A percentile compares a stretch with the other conserved stretches of the same genome.
phyloP scores from a whole-genome alignment of 2,797 vertebrate genomes.

The Paratrypauchen microcephalus region DNA sequence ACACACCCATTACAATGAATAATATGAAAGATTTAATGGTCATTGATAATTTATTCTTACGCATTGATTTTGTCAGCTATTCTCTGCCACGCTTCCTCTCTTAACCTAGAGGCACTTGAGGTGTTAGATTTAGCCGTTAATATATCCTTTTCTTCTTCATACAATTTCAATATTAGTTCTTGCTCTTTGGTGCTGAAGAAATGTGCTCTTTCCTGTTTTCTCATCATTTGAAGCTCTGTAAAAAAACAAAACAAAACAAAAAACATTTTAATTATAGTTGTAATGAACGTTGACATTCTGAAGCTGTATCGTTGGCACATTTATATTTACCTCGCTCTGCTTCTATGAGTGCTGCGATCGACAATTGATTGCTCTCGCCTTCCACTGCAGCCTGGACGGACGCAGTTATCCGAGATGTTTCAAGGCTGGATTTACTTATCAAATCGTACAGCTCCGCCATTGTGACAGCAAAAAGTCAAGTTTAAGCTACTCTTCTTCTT shows the following conservation, averaged over 20 bases:
- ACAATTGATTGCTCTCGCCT: slow-evolving; percentile 51
- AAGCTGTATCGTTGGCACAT: background rate
- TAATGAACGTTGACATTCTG: background rate
- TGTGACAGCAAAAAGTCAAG: slow-evolving; percentile 5
- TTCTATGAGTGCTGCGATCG: slow-evolving; percentile 43
- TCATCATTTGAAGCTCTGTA: slow-evolving; percentile 49
- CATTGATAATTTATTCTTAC: slow-evolving; percentile 34
- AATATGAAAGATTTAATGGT: background rate
- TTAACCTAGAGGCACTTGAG: slow-evolving; percentile 61
- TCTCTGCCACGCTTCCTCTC: slow-evolving; percentile 72
- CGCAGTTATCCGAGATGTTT: slow-evolving; percentile 74
- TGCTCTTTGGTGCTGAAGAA: slow-evolving; percentile 72
- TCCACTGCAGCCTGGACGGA: slow-evolving; percentile 34
- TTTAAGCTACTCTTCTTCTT: background rate
- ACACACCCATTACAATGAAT: background rate
- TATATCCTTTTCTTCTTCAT: slow-evolving; percentile 63
- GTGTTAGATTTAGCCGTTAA: slow-evolving; percentile 71
- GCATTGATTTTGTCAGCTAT: slow-evolving; percentile 68
- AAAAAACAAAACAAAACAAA: background rate
- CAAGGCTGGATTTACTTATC: slow-evolving; percentile 69
- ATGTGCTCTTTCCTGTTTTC: slow-evolving; percentile 62
- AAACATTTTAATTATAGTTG: background rate
- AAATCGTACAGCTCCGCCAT: slow-evolving; percentile 36
- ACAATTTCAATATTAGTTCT: slow-evolving; percentile 64
- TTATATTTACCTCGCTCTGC: slow-evolving; percentile 47